Base-by-base conservation (phyloP, 2,888 invertebrate species). In the Oligia fasciuncula region DNA sequence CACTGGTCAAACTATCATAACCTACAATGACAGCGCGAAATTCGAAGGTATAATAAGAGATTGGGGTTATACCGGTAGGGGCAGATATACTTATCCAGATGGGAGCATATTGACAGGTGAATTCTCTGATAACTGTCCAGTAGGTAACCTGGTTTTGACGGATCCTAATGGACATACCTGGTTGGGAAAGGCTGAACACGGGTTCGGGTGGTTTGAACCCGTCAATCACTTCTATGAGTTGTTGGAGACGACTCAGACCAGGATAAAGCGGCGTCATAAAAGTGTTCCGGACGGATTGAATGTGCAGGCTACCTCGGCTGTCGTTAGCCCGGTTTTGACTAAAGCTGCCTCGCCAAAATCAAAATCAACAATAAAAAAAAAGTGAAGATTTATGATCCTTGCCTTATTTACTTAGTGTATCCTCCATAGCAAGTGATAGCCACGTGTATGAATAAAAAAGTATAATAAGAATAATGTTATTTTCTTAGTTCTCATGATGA, bases 81-180 rank as follows among this genome's bases (percentile, higher is more conserved):
- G 97, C 4, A 95, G 88, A 66, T 97, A 97, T 80, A 89, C 85
- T 0, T 97, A 97, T 85, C 96, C 97, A 0, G 97, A 97, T 85
- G 95, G 94, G 5, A 95, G 97, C 63, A 86, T 93, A 1, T 79
- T 98, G 1, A 86, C 90, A 4, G 95, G 97, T 40, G 93, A 95
- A 11, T 98, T 97, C 91, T 73, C 81, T 0, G 95, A 97, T 0
- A 98, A 97, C 88, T 94, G 94, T 81, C 97, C 97, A 0, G 79
- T 90, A 0, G 97, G 96, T 0, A 86, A 93, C 4, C 83, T 97
- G 69, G 90, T 89, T 1, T 91, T 97, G 68, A 91, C 92, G 0
- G 97, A 98, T 89, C 95, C 97, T 0, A 96, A 97, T 78, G 97
- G 97, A 0, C 97, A 96, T 75, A 88, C 91, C 4, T 98, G 98